Evolutionary conservation across 2,113 vertebrate genomes (phyloP), one percentile per base, ranked within the genome.

Genomic region (Rutilus rutilus): DNA sequence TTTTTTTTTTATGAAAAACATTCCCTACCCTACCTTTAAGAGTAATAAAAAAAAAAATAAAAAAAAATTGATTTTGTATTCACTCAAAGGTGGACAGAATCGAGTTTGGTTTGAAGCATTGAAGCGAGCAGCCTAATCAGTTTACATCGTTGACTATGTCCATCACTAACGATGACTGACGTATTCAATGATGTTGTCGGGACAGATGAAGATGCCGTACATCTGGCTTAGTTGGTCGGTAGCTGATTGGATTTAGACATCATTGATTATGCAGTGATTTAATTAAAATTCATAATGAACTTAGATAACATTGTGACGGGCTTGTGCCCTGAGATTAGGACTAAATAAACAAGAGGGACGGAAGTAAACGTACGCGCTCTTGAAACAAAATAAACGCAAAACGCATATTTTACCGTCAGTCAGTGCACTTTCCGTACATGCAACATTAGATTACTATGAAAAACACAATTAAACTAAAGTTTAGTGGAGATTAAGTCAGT

Each of bases 201-300:
- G 36, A 21, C 65, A 52, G 54, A 73, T 1, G 11, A 80, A 59
- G 59, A 67, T 47, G 7, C 21, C 5, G 1, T 14, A 45, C 21
- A 36, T 36, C 82, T 64, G 52, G 27, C 69, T 42, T 71, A 59
- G 6, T 39, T 79, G 64, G 60, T 33, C 59, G 57, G 45, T 42
- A 33, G 27, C 45, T 82, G 62, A 87, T 86, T 84, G 39, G 78
- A 88, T 88, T 77, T 78, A n/a, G 30, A 59, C 73, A 64, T 87
- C 14, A 30, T 42, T 85, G 78, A 86, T 88, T 73, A 89, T 73
- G 74, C 71, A 64, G 39, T 86, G 85, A 82, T 86, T 88, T 84
- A 10, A 88, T 88, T 87, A 80, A 59, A 79, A 88, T 86, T 33
- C 50, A 75, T 82, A 87, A 88, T 84, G 59, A 82, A 21, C 21